Evolutionary conservation across 2,113 vertebrate species (phyloP).

Genomic region (Ranitomeya imitator): DNA sequence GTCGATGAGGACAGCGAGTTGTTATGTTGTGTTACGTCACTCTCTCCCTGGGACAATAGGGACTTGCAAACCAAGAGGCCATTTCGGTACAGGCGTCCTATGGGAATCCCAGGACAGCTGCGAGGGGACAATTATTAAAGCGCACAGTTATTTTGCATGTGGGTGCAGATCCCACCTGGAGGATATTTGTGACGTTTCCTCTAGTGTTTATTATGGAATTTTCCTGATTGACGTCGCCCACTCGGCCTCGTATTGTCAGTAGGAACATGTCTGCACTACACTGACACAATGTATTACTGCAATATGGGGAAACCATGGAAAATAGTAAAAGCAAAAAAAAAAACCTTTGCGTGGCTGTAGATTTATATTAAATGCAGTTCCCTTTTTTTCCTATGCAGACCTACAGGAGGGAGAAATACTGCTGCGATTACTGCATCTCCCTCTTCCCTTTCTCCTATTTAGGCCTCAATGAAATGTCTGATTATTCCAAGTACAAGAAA

Average conservation of each 20-base stretch:
- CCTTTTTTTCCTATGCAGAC: no score
- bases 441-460: no score
- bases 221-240: neutral
- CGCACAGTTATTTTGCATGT: neutral
- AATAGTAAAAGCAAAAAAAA: no score
- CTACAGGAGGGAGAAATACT: no score
- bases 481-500: no score
- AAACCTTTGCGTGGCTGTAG: no score
- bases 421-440: no score
- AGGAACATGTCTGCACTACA: no score
- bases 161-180: conserved; percentile 38
- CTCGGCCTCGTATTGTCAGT: neutral
- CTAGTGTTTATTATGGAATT: conserved; percentile 6
- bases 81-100: conserved; percentile 45
- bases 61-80: conserved; percentile 41
- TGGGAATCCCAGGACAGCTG: conserved; percentile 47
- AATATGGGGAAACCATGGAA: no score
- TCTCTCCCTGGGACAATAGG: conserved; percentile 36
- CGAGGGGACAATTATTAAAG: conserved; percentile 40
- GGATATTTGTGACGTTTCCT: conserved; percentile 14
- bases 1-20: conserved; percentile 37
- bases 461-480: no score
- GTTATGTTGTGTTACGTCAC: conserved; percentile 42
- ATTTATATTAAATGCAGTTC: no score
- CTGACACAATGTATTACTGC: no score